phyloP scores from a whole-genome alignment of 1,140 invertebrate genomes.

The Pachyrhynchus sulphureomaculatus region DNA sequence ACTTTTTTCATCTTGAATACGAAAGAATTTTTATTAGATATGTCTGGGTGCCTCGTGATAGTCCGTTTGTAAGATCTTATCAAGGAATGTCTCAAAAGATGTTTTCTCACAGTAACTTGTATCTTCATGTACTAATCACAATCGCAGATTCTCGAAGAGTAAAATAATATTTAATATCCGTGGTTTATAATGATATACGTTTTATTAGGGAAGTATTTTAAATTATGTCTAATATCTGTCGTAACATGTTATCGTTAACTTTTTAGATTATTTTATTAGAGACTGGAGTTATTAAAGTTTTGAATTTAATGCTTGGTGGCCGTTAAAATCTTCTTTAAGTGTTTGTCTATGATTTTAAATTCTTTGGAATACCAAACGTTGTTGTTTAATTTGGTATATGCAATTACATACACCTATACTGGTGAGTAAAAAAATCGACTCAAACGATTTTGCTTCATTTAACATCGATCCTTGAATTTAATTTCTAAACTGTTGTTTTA shows the following conservation, averaged over 20 bases:
- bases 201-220: neutral
- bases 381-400: no score
- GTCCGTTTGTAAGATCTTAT: slow-evolving; percentile 26
- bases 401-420: no score
- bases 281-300: no score
- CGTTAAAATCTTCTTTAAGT: no score
- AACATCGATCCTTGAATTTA: no score
- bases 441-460: no score
- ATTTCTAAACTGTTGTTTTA: no score
- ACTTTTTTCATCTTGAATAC: slow-evolving; percentile 8
- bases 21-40: slow-evolving; percentile 29
- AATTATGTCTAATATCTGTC: slow-evolving; percentile 10
- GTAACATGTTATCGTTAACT: neutral
- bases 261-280: slow-evolving; percentile 10
- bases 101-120: slow-evolving; percentile 27
- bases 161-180: slow-evolving; percentile 6
- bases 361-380: no score
- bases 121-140: neutral
- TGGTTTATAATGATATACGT: neutral
- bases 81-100: slow-evolving; percentile 12
- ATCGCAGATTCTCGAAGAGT: neutral
- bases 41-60: slow-evolving; percentile 26
- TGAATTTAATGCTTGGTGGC: no score
- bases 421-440: no score
- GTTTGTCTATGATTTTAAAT: no score